Evolutionary conservation across 2,888 invertebrate species (phyloP).

Genomic region (Scelioninae gen. 1): DNA sequence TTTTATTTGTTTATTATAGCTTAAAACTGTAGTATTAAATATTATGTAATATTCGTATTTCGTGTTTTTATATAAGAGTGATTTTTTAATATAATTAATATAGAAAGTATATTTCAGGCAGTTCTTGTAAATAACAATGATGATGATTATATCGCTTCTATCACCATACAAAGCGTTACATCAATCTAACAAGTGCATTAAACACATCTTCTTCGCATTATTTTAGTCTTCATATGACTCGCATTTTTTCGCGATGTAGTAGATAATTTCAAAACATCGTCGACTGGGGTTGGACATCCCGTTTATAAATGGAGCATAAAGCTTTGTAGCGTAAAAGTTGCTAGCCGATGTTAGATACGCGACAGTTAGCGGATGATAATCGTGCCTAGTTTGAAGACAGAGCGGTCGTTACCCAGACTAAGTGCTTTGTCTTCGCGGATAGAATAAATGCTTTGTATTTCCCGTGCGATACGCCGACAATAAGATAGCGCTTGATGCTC

Average conservation of each 20-base stretch:
- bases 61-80: too few relatives aligned
- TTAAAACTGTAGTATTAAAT: too few relatives aligned
- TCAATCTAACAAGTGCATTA: slow-evolving; percentile 21
- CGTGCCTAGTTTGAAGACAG: slow-evolving; percentile 54
- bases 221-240: slow-evolving; percentile 30
- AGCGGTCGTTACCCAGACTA: slow-evolving; percentile 63
- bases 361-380: slow-evolving; percentile 62
- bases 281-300: slow-evolving; percentile 45
- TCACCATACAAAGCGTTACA: slow-evolving; percentile 26
- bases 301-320: slow-evolving; percentile 63
- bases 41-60: too few relatives aligned
- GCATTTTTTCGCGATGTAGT: slow-evolving; percentile 39
- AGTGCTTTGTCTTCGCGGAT: slow-evolving; percentile 58
- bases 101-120: background rate
- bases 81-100: slow-evolving; percentile 5
- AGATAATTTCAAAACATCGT: slow-evolving; percentile 43
- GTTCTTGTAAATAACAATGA: slow-evolving; percentile 6
- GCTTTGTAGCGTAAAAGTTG: slow-evolving; percentile 28
- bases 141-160: slow-evolving; percentile 19
- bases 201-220: slow-evolving; percentile 22
- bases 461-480: slow-evolving; percentile 48
- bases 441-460: slow-evolving; percentile 53
- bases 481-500: slow-evolving; percentile 30
- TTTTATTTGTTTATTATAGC: too few relatives aligned
- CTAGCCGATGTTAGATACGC: slow-evolving; percentile 50